These are phyloP conservation scores for Muschampia plurimacula DNA, from an alignment of 2,888 invertebrate genomes.

Conservation along the genomic window DNA sequence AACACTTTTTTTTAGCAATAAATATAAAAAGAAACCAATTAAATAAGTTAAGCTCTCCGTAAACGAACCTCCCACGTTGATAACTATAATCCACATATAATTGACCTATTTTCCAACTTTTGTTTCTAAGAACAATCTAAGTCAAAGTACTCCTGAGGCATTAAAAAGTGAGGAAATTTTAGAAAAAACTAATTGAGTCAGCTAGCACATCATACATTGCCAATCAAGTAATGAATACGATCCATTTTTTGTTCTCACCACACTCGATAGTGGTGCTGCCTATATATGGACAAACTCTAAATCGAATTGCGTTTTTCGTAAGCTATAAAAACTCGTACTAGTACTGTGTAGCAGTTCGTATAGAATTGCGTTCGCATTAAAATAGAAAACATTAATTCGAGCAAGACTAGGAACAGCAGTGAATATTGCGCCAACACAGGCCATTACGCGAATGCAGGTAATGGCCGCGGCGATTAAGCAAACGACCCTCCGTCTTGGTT, in stretches of 20 bases:
- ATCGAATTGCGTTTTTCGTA: not conserved
- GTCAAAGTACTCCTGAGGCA: not conserved
- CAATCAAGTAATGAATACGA: not conserved
- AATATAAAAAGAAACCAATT: not conserved
- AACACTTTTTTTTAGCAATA: too few relatives aligned
- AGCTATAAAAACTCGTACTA: not conserved
- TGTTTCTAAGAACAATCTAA: not conserved
- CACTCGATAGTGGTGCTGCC: too few relatives aligned
- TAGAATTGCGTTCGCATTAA: constrained; percentile 23
- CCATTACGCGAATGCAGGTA: constrained; percentile 59
- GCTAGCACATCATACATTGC: not conserved
- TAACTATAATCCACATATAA: not conserved
- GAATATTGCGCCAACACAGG: constrained; percentile 45
- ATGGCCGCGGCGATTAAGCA: constrained; percentile 71
- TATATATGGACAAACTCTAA: not conserved
- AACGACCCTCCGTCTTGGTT: constrained; percentile 64
- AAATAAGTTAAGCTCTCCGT: not conserved
- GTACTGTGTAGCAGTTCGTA: not conserved
- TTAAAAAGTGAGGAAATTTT: not conserved
- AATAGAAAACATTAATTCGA: constrained; percentile 41
- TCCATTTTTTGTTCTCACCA: too few relatives aligned
- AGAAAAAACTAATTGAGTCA: not conserved
- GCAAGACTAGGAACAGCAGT: constrained; percentile 43
- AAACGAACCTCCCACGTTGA: not conserved
- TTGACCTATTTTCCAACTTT: not conserved